phyloP scores from a whole-genome alignment of 2,888 invertebrate genomes.

The Ametastegia equiseti region DNA sequence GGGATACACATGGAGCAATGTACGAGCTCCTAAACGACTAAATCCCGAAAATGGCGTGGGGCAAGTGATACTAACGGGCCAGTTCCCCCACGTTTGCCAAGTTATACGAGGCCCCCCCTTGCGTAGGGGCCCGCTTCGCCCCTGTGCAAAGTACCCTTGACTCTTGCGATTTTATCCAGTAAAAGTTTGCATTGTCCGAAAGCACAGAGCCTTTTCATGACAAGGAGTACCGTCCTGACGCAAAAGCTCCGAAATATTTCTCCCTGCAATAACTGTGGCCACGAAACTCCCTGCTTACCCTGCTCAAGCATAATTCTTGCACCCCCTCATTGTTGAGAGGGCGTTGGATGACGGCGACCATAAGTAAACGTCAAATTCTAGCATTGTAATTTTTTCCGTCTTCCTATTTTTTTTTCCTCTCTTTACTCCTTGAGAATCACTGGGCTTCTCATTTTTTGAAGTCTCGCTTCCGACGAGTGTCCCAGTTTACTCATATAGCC shows the following conservation, averaged over 20 bases:
- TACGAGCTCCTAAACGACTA: conserved; percentile 41
- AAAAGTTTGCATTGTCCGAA: conserved; percentile 20
- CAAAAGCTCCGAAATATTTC: not conserved
- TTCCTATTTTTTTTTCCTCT: not conserved
- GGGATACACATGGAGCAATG: conserved; percentile 32
- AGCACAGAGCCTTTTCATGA: not conserved
- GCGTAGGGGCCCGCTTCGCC: not conserved
- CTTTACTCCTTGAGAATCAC: too few species aligned
- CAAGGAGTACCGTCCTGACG: not conserved
- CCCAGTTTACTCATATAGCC: not conserved
- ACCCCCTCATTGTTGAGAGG: not conserved
- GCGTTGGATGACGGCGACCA: not conserved
- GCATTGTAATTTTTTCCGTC: not conserved
- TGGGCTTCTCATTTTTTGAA: too few species aligned
- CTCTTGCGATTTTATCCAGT: not conserved
- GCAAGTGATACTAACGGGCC: conserved; percentile 37
- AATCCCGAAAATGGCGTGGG: conserved; percentile 40
- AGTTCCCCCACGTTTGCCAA: conserved; percentile 6
- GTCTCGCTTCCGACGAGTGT: too few species aligned
- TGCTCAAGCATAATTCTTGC: not conserved
- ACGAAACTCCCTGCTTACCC: not conserved
- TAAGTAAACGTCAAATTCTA: not conserved
- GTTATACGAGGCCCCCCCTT: not conserved
- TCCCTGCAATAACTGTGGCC: not conserved
- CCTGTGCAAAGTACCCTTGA: not conserved